Base-by-base conservation (phyloP, 2,888 invertebrate genomes). In the Sarcophaga rosellei region DNA sequence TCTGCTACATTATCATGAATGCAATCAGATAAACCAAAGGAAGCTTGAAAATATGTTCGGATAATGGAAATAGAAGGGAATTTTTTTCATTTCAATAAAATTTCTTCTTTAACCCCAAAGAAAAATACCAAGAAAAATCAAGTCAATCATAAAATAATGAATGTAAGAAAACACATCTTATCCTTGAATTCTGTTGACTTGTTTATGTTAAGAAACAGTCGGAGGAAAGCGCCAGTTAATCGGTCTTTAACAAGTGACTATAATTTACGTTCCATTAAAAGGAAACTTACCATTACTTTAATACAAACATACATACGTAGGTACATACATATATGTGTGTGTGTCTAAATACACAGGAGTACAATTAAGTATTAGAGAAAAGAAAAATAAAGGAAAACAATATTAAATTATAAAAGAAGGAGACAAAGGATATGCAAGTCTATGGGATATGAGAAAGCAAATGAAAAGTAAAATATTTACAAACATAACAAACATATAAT, bases 231-330 rank as follows among this genome's bases (percentile, higher is more conserved):
- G 63, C 59, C 21, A 72, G 65, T 76, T 81, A 81, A 81, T 76
- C 70, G 63, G 70, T 61, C 59, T 77, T 82, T 76, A 76, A 76
- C 82, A 77, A 82, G 76, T 61, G 76, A 76, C 76, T 76, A 72
- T 82, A 76, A 76, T 72, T 82, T 66, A 66, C 65, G 57, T 81
- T 65, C 75, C 63, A 20, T 76, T 76, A 20, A 81, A 53, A 44
- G 45, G 21, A 77, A 72, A 65, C 72, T 4, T 61, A 5, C 6
- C 1, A 63, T 63, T 1, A 1, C 25, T 63, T 63, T 63, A 3
- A 65, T 5, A n/a, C 35, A 15, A 8, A 35, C 10, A 35, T 10
- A 35, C 35, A 35, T 35, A 35, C 2, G 8, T 35, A 8, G 0
- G 35, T 23, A n/a, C n/a, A 4, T 10, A 8, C 10, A 2, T 35